Base-by-base conservation (phyloP, 1,140 invertebrate species). In the Aricia agestis region DNA sequence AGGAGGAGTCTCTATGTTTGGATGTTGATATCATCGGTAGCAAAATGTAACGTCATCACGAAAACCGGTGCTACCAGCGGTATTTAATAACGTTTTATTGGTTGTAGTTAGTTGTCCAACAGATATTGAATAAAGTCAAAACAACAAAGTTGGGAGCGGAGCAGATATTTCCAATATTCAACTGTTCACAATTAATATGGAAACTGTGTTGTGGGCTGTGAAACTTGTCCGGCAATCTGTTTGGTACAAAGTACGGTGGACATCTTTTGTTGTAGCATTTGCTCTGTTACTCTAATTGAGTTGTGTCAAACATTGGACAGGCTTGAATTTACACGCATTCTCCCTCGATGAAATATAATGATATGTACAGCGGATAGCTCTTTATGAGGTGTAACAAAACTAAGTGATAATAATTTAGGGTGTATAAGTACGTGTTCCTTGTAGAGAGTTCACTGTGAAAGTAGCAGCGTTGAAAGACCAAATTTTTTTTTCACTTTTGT, bases 111-210 rank as follows among this genome's bases (percentile, higher is more conserved):
- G 42, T 52, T 52, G 45, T 52, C 7, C 11, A 52, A 52, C 45
- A 52, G 45, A 52, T 52, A 52, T 52, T 52, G 13, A 52, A 52
- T 52, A 52, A 52, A 52, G 45, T 11, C 45, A 52, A 15, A 52
- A 52, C 58, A 59, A 59, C 58, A 59, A 59, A 59, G 15, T 59
- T 59, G 6, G 58, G 9, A 59, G 58, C 58, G 18, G 58, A 66
- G 52, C 57, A 69, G 32, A 69, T 36, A 59, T 32, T 25, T 41
- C 52, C 68, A 36, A 61, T 58, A 59, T n/a, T 59, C 68, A 59
- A 59, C 57, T 58, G 57, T 36, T 69, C 68, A 61, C 68, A 69
- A 69, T 69, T 69, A 69, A 69, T 69, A 69, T 69, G 11, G 31
- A 52, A 69, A 69, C 68, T 69, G 57, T 41, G 52, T 69, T 61